A percentile compares a stretch with the other conserved stretches of the same genome.
Conservation (phyloP, 2,888 invertebrate genomes). For the Scaptomyza parva region DNA sequence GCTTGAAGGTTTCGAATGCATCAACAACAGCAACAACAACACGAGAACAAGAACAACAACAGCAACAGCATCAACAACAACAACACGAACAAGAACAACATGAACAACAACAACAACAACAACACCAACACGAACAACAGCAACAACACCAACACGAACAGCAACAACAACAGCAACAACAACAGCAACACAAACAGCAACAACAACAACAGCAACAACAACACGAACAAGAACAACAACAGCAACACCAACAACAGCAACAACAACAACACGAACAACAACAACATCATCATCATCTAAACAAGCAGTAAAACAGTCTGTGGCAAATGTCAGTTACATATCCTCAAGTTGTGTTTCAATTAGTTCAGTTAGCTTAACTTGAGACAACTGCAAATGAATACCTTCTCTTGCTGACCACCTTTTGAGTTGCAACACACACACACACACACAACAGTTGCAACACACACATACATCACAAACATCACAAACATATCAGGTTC, state of each 20-base stretch:
- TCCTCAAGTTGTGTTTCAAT: slow-evolving; percentile 51
- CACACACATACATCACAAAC: too few species aligned
- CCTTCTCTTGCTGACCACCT: not conserved
- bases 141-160: too few species aligned
- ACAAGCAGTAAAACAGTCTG: not conserved
- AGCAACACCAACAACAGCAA: slow-evolving; percentile 30
- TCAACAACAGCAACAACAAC: slow-evolving; percentile 27
- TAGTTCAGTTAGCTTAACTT: slow-evolving; percentile 40
- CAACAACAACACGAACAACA: too few species aligned
- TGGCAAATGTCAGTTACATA: slow-evolving; percentile 8
- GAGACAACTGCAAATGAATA: not conserved
- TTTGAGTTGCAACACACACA: not conserved
- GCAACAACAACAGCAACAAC: slow-evolving; percentile 1
- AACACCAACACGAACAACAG: not conserved
- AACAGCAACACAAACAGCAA: not conserved
- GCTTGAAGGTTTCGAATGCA: slow-evolving; percentile 38
- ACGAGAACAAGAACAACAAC: too few species aligned
- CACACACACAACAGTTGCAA: too few species aligned
- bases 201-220: slow-evolving; percentile 27
- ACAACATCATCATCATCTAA: slow-evolving; percentile 2
- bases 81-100: too few species aligned
- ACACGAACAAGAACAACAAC: too few species aligned
- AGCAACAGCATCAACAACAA: slow-evolving; percentile 2
- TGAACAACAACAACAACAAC: slow-evolving; percentile 1
- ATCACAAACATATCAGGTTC: too few species aligned